These are phyloP conservation scores for Choristoneura rosaceana DNA, from an alignment of 2,888 invertebrate species.

Conservation along the genomic window DNA sequence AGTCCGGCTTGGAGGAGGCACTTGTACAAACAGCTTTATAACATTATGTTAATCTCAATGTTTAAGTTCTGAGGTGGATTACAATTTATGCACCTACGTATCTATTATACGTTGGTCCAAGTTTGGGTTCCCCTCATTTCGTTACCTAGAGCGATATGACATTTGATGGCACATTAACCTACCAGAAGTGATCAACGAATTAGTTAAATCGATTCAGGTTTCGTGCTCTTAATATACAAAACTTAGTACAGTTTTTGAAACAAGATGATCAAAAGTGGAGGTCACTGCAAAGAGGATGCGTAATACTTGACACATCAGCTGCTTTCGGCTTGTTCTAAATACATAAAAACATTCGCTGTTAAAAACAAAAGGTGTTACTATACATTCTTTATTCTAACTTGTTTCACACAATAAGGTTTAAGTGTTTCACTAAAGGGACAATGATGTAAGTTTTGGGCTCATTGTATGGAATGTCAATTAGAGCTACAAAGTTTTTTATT, in stretches of 20 bases:
- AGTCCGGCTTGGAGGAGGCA: not conserved
- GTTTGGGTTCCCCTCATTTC: not conserved
- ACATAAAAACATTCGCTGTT: conserved; percentile 22
- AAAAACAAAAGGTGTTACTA: conserved; percentile 15
- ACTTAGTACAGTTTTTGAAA: too few relatives aligned
- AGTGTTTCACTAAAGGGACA: conserved; percentile 4
- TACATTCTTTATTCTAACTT: not conserved
- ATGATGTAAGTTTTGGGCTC: not conserved
- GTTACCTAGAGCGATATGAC: not conserved
- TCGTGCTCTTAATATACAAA: too few relatives aligned
- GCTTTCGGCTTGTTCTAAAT: conserved; percentile 20
- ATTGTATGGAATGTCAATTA: not conserved
- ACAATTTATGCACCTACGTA: not conserved
- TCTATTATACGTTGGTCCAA: too few relatives aligned
- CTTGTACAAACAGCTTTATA: not conserved
- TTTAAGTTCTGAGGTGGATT: not conserved
- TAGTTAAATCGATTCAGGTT: not conserved
- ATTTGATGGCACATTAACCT: not conserved
- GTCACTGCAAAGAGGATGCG: not conserved
- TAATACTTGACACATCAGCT: conserved; percentile 1
- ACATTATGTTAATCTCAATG: not conserved
- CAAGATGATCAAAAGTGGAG: not conserved
- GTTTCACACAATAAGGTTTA: conserved; percentile 1
- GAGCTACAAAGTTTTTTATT: not conserved
- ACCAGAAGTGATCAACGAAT: not conserved